Conservation (phyloP, 2,888 invertebrate genomes). For the Lamellibrachia columna region DNA sequence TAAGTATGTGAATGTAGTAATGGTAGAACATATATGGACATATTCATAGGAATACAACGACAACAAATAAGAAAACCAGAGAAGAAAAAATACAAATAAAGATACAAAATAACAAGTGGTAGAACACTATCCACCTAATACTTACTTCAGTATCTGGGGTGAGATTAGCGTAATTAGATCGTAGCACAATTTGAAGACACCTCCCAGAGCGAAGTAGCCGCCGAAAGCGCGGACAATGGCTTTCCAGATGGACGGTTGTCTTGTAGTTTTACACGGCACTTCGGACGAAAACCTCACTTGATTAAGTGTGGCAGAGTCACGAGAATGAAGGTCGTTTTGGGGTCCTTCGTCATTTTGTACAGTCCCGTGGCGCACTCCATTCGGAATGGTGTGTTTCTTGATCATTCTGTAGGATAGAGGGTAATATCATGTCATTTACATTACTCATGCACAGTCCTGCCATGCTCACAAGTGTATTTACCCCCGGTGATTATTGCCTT, state of each 20-base stretch:
- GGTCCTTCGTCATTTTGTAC: not conserved
- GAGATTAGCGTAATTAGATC: conserved; percentile 34
- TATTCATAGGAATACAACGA: not conserved
- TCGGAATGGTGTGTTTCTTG: not conserved
- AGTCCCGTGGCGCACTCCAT: not conserved
- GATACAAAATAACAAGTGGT: not conserved
- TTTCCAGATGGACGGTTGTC: conserved; percentile 31
- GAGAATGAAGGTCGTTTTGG: not conserved
- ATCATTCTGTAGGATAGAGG: not conserved
- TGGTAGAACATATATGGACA: too few species aligned
- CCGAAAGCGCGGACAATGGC: conserved; percentile 30
- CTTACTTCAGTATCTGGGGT: conserved; percentile 35
- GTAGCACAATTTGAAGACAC: conserved; percentile 30
- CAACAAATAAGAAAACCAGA: not conserved
- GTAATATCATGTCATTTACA: not conserved
- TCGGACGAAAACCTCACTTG: not conserved
- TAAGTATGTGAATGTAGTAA: not conserved
- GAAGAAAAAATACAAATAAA: not conserved
- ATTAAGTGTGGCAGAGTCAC: not conserved
- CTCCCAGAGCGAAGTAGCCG: conserved; percentile 32
- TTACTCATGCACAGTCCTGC: not conserved
- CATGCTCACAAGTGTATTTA: not conserved
- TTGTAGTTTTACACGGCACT: not conserved
- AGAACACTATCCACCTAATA: not conserved
- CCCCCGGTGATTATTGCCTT: not conserved